phyloP scores from a whole-genome alignment of 2,113 vertebrate genomes.

The Brachyistius frenatus region DNA sequence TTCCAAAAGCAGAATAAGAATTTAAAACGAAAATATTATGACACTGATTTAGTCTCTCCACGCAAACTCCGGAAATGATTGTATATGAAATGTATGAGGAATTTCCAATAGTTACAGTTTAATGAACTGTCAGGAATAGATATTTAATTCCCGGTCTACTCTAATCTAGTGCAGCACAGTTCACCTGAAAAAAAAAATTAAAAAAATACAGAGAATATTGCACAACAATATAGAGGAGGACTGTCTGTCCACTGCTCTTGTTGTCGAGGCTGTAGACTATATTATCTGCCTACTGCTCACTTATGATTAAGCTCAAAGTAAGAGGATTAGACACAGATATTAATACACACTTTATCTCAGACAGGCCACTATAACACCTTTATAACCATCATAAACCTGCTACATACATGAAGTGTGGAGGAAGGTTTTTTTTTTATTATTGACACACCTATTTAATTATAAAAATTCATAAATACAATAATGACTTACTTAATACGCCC shows the following conservation, averaged over 20 bases:
- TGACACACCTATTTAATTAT: no score
- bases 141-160: no score
- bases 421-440: not conserved
- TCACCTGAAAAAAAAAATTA: not conserved
- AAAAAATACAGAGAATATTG: no score
- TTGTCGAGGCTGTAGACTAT: conserved; percentile 5
- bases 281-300: conserved; percentile 26
- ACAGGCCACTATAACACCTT: conserved; percentile 47
- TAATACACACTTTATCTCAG: conserved; percentile 65
- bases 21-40: no score
- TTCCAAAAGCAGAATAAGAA: no score
- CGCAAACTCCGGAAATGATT: no score
- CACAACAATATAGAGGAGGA: not conserved
- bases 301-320: conserved; percentile 74
- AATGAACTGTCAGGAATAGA: no score
- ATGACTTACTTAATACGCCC: no score
- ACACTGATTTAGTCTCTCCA: no score
- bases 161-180: not conserved
- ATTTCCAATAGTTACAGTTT: no score
- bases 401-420: not conserved
- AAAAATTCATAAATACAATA: no score
- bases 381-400: conserved; percentile 15
- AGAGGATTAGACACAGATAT: conserved; percentile 80
- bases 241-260: not conserved
- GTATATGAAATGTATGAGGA: no score